Evolutionary conservation across 1,140 invertebrate genomes (phyloP), one percentile per base, ranked within the genome.

Genomic region (Macrocentrus cingulum): DNA sequence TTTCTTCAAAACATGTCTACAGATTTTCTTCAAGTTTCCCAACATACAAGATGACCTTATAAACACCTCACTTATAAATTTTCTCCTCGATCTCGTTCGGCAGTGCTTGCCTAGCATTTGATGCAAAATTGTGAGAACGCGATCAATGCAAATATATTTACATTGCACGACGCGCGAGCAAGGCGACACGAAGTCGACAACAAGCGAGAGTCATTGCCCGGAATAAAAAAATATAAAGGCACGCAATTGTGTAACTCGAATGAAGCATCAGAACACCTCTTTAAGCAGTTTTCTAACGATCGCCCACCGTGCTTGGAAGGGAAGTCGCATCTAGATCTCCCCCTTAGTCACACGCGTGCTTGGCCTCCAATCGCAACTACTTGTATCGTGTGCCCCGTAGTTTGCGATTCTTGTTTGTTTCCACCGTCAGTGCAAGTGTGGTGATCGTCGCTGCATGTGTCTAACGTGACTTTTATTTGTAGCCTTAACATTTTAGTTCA

Each of bases 291-390:
- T 60, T 66, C 56, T 60, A 67, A 70, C 64, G 69, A 71, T 70
- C 64, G 63, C 65, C 66, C 63, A 42, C 46, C 46, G 34, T 29
- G 22, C 11, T 49, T 42, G 46, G 64, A 61, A 66, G 62, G 63
- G 64, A 65, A 68, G 70, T 66, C 56, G 65, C 70, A 72, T 74
- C 70, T 72, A 74, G 70, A 72, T 75, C 66, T 39, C 67, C 56
- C 36, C 52, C 25, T 19, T 57, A 37, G 22, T 22, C 39, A 51
- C 37, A 71, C 60, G 66, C 69, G 67, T 74, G 70, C 68, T 66
- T 65, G 62, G 65, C 64, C 61, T 73, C 50, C 57, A 58, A 34
- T 56, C 41, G 25, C 32, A n/a, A 13, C 37, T 42, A 42, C 63
- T 9, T 29, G n/a, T n/a, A n/a, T 29, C 4, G 25, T 29, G 46